A percentile compares a stretch with the other conserved stretches of the same genome.
These are phyloP conservation scores for Aradophagus sp. DNA, from an alignment of 1,140 invertebrate species.

Conservation along the genomic window DNA sequence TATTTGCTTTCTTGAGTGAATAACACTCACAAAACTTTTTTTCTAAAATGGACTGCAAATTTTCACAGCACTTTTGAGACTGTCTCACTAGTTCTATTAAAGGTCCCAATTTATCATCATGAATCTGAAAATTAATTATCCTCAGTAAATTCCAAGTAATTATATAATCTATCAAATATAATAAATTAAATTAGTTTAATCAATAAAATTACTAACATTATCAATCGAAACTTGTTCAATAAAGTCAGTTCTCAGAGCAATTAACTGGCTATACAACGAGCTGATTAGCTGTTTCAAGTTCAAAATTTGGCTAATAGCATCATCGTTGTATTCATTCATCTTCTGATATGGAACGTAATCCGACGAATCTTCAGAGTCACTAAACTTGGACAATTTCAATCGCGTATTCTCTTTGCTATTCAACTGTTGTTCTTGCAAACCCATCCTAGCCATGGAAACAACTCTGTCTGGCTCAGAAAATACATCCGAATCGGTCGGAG, in stretches of 20 bases:
- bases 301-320: slow-evolving; percentile 61
- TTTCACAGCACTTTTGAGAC: slow-evolving; percentile 63
- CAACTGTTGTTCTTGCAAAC: slow-evolving; percentile 75
- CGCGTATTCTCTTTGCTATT: slow-evolving; percentile 56
- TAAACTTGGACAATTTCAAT: slow-evolving; percentile 60
- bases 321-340: slow-evolving; percentile 60
- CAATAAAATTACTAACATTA: slow-evolving; percentile 37
- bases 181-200: not conserved
- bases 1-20: slow-evolving; percentile 62
- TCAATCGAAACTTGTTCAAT: slow-evolving; percentile 43
- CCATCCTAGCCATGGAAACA: slow-evolving; percentile 85
- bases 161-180: not conserved
- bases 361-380: slow-evolving; percentile 69
- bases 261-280: slow-evolving; percentile 63
- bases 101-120: slow-evolving; percentile 63
- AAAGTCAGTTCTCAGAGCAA: slow-evolving; percentile 59
- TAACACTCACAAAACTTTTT: slow-evolving; percentile 63
- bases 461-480: slow-evolving; percentile 89
- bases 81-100: slow-evolving; percentile 65
- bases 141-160: slow-evolving; percentile 5
- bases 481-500: slow-evolving; percentile 84
- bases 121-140: slow-evolving; percentile 52
- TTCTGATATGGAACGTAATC: slow-evolving; percentile 65
- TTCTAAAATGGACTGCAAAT: slow-evolving; percentile 63
- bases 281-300: slow-evolving; percentile 65